A percentile compares a stretch with the other conserved stretches of the same genome.
Conservation (phyloP, 2,113 vertebrate genomes). For the Chaetorhynchus papuensis region DNA sequence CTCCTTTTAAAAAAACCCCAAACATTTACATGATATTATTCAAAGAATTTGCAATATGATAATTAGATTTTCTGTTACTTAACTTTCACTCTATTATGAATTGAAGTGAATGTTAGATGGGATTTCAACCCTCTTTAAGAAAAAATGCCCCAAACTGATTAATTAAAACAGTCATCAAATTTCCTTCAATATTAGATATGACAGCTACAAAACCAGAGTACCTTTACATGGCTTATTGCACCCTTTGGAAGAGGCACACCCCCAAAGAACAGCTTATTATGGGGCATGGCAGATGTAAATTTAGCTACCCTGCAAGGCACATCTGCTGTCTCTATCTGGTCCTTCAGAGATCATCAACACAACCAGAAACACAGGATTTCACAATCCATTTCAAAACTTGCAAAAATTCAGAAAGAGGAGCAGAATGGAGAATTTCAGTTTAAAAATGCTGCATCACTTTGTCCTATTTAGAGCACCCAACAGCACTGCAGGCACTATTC, state of each 20-base stretch:
- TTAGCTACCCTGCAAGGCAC: neutral
- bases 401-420: neutral
- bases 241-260: neutral
- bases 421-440: neutral
- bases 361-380: neutral
- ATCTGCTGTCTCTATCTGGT: neutral
- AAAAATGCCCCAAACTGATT: neutral
- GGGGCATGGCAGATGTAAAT: neutral
- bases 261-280: neutral
- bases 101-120: neutral
- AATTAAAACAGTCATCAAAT: neutral
- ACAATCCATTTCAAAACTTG: neutral
- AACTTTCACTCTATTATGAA: neutral
- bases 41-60: neutral
- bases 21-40: neutral
- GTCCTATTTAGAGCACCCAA: neutral
- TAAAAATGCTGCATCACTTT: neutral
- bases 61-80: neutral
- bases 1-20: neutral
- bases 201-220: neutral
- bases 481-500: neutral
- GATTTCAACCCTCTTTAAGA: neutral
- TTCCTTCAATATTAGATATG: neutral
- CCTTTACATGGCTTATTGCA: neutral
- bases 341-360: neutral